Conservation (phyloP, 1,140 invertebrate genomes). For the Papilio polyxenes region DNA sequence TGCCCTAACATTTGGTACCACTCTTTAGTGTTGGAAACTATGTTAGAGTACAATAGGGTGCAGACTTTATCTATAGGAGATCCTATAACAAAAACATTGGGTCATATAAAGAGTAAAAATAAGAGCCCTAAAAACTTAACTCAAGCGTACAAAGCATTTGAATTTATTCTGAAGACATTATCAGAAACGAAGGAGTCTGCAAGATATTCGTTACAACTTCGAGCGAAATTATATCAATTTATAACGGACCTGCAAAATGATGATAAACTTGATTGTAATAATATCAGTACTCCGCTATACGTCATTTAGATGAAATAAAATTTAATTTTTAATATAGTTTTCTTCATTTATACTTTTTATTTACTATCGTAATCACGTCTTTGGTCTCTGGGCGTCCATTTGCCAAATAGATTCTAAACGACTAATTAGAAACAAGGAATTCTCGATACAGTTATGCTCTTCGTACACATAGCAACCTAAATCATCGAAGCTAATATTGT, state of each 20-base stretch:
- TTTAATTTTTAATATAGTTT: background rate
- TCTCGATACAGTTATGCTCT: too few species aligned
- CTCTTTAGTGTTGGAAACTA: slow-evolving; percentile 8
- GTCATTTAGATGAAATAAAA: slow-evolving; percentile 8
- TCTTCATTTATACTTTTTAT: background rate
- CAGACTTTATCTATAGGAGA: background rate
- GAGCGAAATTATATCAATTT: slow-evolving; percentile 1
- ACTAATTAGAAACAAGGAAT: too few species aligned
- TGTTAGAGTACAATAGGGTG: background rate
- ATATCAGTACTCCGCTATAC: background rate
- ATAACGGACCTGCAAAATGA: background rate
- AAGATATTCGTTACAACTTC: background rate
- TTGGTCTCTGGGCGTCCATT: too few species aligned
- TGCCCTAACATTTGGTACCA: slow-evolving; percentile 8
- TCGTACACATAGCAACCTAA: too few species aligned
- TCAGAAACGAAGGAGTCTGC: background rate
- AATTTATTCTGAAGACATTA: background rate
- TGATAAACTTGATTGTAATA: background rate
- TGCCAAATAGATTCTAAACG: too few species aligned
- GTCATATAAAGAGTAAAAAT: background rate
- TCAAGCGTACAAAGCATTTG: background rate
- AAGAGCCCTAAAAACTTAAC: background rate
- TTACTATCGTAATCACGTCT: too few species aligned
- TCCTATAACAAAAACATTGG: background rate
- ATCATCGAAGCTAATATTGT: too few species aligned